These are phyloP conservation scores for Euborellia annulipes DNA, from an alignment of 1,140 invertebrate genomes.

Conservation along the genomic window DNA sequence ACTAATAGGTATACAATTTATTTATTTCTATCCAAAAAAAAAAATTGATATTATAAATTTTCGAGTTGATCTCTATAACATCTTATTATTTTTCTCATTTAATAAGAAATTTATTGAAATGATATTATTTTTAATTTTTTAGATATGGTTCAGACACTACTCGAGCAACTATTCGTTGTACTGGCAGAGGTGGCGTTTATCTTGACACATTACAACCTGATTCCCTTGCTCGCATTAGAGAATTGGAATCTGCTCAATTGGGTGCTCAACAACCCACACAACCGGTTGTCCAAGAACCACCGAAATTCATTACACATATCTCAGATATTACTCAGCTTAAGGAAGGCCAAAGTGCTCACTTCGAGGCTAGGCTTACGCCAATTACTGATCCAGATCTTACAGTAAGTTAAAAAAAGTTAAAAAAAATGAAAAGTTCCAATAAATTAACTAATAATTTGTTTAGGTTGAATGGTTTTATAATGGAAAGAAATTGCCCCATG, in stretches of 20 bases:
- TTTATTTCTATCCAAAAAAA: too few relatives aligned
- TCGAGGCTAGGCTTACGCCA: constrained; percentile 79
- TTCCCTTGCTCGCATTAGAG: constrained; percentile 74
- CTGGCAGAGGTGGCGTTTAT: constrained; percentile 77
- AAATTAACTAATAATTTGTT: constrained; percentile 21
- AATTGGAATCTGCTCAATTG: constrained; percentile 50
- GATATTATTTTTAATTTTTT: not conserved
- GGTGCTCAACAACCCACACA: constrained; percentile 33
- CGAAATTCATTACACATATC: constrained; percentile 81
- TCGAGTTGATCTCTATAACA: not conserved
- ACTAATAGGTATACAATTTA: constrained; percentile 70
- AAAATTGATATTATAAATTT: not conserved
- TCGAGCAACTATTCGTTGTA: constrained; percentile 62
- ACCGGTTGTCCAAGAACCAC: constrained; percentile 58
- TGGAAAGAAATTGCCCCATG: constrained; percentile 78
- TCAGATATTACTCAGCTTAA: constrained; percentile 61
- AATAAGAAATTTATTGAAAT: not conserved
- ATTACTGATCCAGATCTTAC: constrained; percentile 79
- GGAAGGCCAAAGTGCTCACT: constrained; percentile 88
- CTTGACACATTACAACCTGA: constrained; percentile 88
- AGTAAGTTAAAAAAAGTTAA: constrained; percentile 16
- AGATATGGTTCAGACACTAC: constrained; percentile 77
- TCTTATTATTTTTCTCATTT: not conserved
- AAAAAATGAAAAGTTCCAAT: not conserved
- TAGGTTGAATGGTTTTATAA: constrained; percentile 90